A percentile compares a stretch with the other conserved stretches of the same genome.
These are phyloP conservation scores for Myathropa florea DNA, from an alignment of 2,888 invertebrate genomes.

Conservation along the genomic window DNA sequence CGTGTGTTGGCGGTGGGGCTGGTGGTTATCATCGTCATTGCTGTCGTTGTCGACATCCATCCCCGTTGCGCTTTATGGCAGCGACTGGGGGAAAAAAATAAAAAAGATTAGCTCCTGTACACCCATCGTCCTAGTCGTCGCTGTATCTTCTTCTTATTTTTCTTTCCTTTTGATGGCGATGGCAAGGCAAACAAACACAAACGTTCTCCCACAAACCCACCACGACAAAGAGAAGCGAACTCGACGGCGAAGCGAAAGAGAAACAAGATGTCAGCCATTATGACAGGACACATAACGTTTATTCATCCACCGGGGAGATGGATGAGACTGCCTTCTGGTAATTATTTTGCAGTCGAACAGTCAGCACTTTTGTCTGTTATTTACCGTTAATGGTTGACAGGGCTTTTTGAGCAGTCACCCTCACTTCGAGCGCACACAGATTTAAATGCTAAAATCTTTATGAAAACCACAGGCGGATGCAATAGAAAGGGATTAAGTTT, in stretches of 20 bases:
- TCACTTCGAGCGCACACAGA: not conserved
- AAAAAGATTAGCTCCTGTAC: slow-evolving; percentile 54
- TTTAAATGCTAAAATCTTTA: not conserved
- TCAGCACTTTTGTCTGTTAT: slow-evolving; percentile 59
- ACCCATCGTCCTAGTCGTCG: slow-evolving; percentile 36
- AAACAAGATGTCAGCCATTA: slow-evolving; percentile 65
- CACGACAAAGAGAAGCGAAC: not conserved
- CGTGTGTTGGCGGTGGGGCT: not conserved
- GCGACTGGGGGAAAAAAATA: slow-evolving; percentile 18
- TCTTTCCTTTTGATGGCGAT: slow-evolving; percentile 56
- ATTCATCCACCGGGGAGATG: slow-evolving; percentile 42
- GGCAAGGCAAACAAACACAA: slow-evolving; percentile 26
- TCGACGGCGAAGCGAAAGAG: slow-evolving; percentile 29
- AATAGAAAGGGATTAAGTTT: slow-evolving; percentile 3
- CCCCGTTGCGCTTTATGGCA: slow-evolving; percentile 45
- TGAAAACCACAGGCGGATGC: not conserved
- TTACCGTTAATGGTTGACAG: slow-evolving; percentile 41
- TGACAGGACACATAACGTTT: slow-evolving; percentile 60
- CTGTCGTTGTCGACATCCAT: slow-evolving; percentile 48
- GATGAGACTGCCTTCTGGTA: slow-evolving; percentile 48
- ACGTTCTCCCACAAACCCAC: not conserved
- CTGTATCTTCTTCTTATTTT: slow-evolving; percentile 45
- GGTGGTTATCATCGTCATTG: slow-evolving; percentile 13
- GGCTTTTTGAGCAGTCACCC: slow-evolving; percentile 12
- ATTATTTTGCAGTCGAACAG: slow-evolving; percentile 61